Percentiles rank a stretch among this genome's conserved stretches.
phyloP scores from a whole-genome alignment of 1,140 invertebrate species.

The Calliopsis andreniformis region DNA sequence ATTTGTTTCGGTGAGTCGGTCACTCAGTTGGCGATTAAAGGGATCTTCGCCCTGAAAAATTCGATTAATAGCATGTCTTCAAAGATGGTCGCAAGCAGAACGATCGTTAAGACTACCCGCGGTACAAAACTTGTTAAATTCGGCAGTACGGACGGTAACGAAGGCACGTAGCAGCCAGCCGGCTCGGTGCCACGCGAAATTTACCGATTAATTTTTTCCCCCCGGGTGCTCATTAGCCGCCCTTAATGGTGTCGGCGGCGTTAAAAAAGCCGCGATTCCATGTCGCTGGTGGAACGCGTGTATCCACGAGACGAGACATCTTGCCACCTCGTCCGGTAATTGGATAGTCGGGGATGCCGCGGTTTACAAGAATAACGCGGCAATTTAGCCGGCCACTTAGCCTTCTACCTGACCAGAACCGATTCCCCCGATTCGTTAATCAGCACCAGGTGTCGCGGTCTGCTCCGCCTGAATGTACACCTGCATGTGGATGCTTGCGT shows the following conservation, averaged over 20 bases:
- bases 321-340: slow-evolving; percentile 64
- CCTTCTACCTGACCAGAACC: slow-evolving; percentile 51
- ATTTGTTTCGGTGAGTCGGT: too few relatives aligned
- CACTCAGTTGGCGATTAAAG: too few relatives aligned
- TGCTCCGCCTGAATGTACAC: slow-evolving; percentile 39
- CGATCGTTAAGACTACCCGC: not conserved
- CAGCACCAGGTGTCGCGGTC: slow-evolving; percentile 63
- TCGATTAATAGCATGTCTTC: slow-evolving; percentile 13
- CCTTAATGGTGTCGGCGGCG: slow-evolving; percentile 57
- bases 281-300: slow-evolving; percentile 40
- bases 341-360: slow-evolving; percentile 61
- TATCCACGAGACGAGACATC: slow-evolving; percentile 43
- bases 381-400: slow-evolving; percentile 65
- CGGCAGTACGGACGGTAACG: slow-evolving; percentile 1
- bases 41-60: not conserved
- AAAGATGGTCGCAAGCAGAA: not conserved
- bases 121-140: slow-evolving; percentile 28
- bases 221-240: slow-evolving; percentile 52
- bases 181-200: slow-evolving; percentile 38
- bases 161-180: slow-evolving; percentile 23
- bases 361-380: slow-evolving; percentile 67
- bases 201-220: slow-evolving; percentile 43
- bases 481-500: slow-evolving; percentile 59
- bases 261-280: slow-evolving; percentile 47
- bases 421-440: slow-evolving; percentile 66